Conservation (phyloP, 2,113 vertebrate genomes). For the Fregetta grallaria region DNA sequence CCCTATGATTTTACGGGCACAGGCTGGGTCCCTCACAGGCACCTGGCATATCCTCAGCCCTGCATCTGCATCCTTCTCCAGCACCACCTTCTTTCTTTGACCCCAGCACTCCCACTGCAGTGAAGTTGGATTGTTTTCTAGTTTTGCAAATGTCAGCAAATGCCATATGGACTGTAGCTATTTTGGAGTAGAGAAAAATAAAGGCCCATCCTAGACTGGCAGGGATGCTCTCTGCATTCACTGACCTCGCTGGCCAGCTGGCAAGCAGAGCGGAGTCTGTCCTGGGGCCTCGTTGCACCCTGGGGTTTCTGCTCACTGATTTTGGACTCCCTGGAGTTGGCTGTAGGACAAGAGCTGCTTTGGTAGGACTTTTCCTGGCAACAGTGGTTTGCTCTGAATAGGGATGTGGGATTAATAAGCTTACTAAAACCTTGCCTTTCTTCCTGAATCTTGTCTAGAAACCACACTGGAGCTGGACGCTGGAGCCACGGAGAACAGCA, state of each 20-base stretch:
- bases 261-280: neutral
- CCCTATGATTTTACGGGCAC: neutral
- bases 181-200: neutral
- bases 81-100: neutral
- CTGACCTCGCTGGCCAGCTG: neutral
- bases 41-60: rapidly evolving
- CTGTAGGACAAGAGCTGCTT: neutral
- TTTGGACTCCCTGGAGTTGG: neutral
- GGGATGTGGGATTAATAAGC: neutral
- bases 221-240: neutral
- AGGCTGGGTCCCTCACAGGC: neutral
- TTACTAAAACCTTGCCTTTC: neutral
- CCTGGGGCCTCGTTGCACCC: neutral
- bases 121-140: neutral
- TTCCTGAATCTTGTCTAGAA: neutral
- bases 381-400: neutral
- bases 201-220: neutral
- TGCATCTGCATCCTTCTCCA: neutral
- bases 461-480: too few relatives aligned
- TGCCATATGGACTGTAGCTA: neutral
- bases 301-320: neutral
- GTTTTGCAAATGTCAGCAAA: neutral
- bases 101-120: neutral
- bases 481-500: neutral
- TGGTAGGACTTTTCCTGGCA: neutral